These are phyloP conservation scores for Agonum fuliginosum DNA, from an alignment of 2,888 invertebrate species.

Conservation along the genomic window DNA sequence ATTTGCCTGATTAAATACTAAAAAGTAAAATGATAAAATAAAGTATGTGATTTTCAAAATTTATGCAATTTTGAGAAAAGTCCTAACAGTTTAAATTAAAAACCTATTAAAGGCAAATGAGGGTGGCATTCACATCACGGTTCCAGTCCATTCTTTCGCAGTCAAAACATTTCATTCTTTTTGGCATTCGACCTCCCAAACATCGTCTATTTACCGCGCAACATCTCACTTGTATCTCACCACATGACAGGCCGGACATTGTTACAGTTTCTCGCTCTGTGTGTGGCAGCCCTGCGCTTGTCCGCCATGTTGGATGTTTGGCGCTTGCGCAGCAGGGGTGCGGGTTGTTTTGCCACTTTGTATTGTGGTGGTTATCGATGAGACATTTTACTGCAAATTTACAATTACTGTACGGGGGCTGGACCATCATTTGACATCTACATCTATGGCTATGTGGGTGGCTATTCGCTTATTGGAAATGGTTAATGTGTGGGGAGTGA, in stretches of 20 bases:
- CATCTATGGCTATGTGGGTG: conserved; percentile 14
- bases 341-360: conserved; percentile 40
- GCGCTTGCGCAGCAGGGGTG: background rate
- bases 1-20: too few relatives aligned
- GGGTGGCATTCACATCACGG: too few relatives aligned
- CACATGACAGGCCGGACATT: conserved; percentile 1
- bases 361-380: conserved; percentile 22
- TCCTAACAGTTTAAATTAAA: too few relatives aligned
- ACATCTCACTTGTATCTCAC: conserved; percentile 29
- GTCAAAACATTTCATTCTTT: too few relatives aligned
- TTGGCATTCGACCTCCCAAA: too few relatives aligned
- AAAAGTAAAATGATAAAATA: too few relatives aligned
- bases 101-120: too few relatives aligned
- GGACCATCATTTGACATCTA: conserved; percentile 43
- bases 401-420: conserved; percentile 40
- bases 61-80: too few relatives aligned
- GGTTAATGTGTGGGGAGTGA: background rate
- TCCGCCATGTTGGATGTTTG: background rate
- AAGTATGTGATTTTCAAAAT: too few relatives aligned
- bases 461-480: conserved; percentile 9
- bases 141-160: too few relatives aligned
- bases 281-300: background rate
- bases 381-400: conserved; percentile 31
- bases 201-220: too few relatives aligned
- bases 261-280: background rate